A percentile compares a stretch with the other conserved stretches of the same genome.
Evolutionary conservation across 2,113 vertebrate species (phyloP).

Genomic region (Hippocampus abdominalis): DNA sequence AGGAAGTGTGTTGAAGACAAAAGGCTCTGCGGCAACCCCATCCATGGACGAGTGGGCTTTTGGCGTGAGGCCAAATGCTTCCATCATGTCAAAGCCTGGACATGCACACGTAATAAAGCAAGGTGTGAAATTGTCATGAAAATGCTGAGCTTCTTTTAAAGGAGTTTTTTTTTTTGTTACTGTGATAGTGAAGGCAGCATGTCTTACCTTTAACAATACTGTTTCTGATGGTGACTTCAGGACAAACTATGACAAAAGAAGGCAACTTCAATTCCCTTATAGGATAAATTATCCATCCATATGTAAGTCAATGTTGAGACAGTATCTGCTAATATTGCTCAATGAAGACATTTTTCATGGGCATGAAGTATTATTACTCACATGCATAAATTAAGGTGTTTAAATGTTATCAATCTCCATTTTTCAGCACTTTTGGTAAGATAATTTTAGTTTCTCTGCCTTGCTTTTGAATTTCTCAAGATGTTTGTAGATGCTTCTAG

Average conservation of each 20-base stretch:
- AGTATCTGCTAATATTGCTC: not conserved
- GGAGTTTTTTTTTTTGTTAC: not conserved
- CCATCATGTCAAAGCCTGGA: slow-evolving; percentile 92
- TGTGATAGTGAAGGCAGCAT: not conserved
- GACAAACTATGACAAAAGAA: slow-evolving; percentile 69
- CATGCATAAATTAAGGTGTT: too few species aligned
- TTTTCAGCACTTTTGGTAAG: too few species aligned
- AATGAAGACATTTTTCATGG: not conserved
- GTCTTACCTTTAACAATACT: slow-evolving; percentile 68
- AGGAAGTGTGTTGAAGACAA: slow-evolving; percentile 72
- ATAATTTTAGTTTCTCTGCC: too few species aligned
- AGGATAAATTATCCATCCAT: not conserved
- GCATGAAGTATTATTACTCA: not conserved
- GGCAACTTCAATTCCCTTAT: not conserved
- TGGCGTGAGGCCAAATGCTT: slow-evolving; percentile 82
- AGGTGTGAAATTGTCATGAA: not conserved
- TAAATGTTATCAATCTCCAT: too few species aligned
- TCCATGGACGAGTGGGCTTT: slow-evolving; percentile 80
- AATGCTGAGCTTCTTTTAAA: not conserved
- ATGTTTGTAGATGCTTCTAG: too few species aligned
- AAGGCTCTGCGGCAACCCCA: slow-evolving; percentile 83
- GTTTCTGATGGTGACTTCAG: slow-evolving; percentile 74
- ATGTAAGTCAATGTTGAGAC: not conserved
- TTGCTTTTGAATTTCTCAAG: too few species aligned
- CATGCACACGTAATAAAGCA: slow-evolving; percentile 2